These are phyloP conservation scores for Brachymystax lenok DNA, from an alignment of 2,797 vertebrate species.

Conservation along the genomic window DNA sequence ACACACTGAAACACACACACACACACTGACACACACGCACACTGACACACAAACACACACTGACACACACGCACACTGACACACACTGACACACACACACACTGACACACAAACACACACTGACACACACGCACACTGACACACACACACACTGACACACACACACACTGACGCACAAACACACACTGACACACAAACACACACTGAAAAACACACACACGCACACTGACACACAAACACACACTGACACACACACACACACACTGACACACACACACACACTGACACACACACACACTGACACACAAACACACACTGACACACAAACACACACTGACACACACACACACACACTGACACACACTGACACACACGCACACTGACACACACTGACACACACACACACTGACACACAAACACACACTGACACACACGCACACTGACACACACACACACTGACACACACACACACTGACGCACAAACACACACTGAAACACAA, in stretches of 20 bases:
- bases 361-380: background rate
- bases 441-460: background rate
- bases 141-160: background rate
- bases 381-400: background rate
- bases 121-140: constrained; percentile 1
- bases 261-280: background rate
- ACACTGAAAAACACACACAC: background rate
- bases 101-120: background rate
- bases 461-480: background rate
- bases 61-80: background rate
- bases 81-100: background rate
- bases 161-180: too few species aligned
- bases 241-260: background rate
- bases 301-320: background rate
- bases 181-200: background rate
- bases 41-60: background rate
- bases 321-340: background rate
- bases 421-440: too few species aligned
- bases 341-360: too few species aligned
- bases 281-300: background rate
- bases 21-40: background rate
- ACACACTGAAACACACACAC: background rate
- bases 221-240: background rate
- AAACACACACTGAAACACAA: too few species aligned
- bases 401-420: background rate